Base-by-base conservation (phyloP, 2,888 invertebrate species). In the Pteria penguin region DNA sequence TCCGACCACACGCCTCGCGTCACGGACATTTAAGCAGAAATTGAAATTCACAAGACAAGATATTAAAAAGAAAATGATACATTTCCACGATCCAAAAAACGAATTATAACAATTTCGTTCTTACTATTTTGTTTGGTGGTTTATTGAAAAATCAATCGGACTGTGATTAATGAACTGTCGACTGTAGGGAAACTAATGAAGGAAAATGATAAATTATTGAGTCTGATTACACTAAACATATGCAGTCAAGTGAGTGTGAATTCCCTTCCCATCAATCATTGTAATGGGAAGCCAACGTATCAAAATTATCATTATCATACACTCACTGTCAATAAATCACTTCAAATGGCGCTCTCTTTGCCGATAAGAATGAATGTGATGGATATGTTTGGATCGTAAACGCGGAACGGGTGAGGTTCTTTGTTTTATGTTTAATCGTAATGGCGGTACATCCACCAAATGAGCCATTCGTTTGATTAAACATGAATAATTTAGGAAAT, bases 171-270 rank as follows among this genome's bases (percentile, higher is more conserved):
- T 77, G 76, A 73, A 73, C 69, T 73, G 76, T 72, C 76, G 63
- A 67, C 55, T 65, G 69, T 65, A 73, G 72, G 76, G 76, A 77
- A 77, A 77, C 76, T 77, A 77, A 77, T 77, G 76, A 77, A 77
- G 76, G 72, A 55, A 77, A 77, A 77, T 77, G 76, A 77, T 77
- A 77, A 77, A 77, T 77, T 77, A 77, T 77, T 72, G 76, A 77
- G 69, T 65, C 67, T 77, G 76, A 77, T 77, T 77, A 77, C 72
- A 77, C 72, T 67, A 62, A 77, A 77, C 76, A 77, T 77, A 77
- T 77, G 76, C 76, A 72, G 67, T 73, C 76, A 73, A 68, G 73
- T 66, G 72, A 73, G 76, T 77, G 76, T 73, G 76, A 69, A 77
- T 72, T 72, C 73, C 67, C 72, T 65, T 33, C 52, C 62, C 76